A percentile compares a stretch with the other conserved stretches of the same genome.
These are phyloP conservation scores for Drosophila recens DNA, from an alignment of 2,888 invertebrate genomes.

Conservation along the genomic window DNA sequence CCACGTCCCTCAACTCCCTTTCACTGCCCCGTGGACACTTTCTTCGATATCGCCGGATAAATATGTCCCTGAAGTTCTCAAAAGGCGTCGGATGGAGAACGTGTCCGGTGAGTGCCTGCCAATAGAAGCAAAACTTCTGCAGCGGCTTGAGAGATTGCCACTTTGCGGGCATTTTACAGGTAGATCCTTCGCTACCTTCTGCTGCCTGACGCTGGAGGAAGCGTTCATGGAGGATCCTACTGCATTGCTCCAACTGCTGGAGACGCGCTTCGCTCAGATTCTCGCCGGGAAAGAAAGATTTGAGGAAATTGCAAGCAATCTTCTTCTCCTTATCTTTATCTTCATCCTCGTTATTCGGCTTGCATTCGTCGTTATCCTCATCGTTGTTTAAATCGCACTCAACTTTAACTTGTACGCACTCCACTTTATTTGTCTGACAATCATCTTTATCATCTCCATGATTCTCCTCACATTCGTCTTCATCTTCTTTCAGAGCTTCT, in stretches of 20 bases:
- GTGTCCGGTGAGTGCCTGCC: slow-evolving; percentile 63
- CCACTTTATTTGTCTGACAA: not conserved
- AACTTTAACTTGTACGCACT: not conserved
- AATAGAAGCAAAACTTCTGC: slow-evolving; percentile 65
- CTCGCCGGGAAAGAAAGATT: not conserved
- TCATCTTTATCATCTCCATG: not conserved
- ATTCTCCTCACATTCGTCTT: not conserved
- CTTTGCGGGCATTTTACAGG: too few species aligned
- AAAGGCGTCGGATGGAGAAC: slow-evolving; percentile 55
- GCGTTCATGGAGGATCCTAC: slow-evolving; percentile 33
- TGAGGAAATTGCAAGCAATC: not conserved
- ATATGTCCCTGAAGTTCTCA: slow-evolving; percentile 65
- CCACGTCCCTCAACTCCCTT: not conserved
- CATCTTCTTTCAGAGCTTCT: not conserved
- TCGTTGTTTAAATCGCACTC: not conserved
- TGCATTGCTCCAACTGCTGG: slow-evolving; percentile 32
- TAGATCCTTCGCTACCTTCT: not conserved
- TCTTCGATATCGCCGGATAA: not conserved
- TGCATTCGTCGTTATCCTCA: not conserved
- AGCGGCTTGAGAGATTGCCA: slow-evolving; percentile 55
- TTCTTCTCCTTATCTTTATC: not conserved
- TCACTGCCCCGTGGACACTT: not conserved
- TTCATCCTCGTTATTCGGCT: not conserved
- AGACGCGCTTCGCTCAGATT: not conserved
- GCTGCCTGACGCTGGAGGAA: not conserved